phyloP scores from a whole-genome alignment of 2,888 invertebrate species.

The Torymus aiolomorphi region DNA sequence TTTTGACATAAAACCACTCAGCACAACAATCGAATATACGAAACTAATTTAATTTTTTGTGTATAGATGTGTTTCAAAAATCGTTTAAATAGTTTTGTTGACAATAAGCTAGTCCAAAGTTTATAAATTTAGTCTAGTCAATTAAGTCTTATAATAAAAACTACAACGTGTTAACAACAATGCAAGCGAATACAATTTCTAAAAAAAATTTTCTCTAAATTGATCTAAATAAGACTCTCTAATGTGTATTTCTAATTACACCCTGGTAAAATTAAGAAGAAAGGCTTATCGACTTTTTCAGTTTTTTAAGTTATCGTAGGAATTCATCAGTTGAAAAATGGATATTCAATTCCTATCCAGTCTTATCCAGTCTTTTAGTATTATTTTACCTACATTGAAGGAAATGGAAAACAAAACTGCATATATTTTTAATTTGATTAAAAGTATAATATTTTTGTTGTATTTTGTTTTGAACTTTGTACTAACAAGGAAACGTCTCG shows the following conservation, averaged over 20 bases:
- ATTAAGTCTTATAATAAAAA: conserved; percentile 30
- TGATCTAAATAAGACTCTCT: conserved; percentile 4
- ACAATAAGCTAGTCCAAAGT: neutral
- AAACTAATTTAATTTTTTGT: conserved; percentile 21
- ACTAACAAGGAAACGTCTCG: too few species aligned
- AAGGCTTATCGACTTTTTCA: conserved; percentile 7
- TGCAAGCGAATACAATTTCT: conserved; percentile 11
- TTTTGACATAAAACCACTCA: neutral
- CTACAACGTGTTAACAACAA: conserved; percentile 6
- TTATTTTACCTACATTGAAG: conserved; percentile 17
- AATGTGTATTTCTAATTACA: conserved; percentile 12
- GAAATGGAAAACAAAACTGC: conserved; percentile 5
- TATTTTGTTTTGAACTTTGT: too few species aligned
- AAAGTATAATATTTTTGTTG: too few species aligned
- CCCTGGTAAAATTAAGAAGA: conserved; percentile 43
- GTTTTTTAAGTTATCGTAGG: neutral
- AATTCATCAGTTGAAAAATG: conserved; percentile 14
- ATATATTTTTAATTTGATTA: conserved; percentile 1
- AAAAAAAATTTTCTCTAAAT: neutral
- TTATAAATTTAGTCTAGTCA: conserved; percentile 7
- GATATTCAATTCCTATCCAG: conserved; percentile 35
- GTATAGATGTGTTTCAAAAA: conserved; percentile 33
- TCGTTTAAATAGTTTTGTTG: neutral
- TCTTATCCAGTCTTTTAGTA: conserved; percentile 43
- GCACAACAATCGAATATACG: conserved; percentile 9